Evolutionary conservation across 2,797 vertebrate species (phyloP).

Genomic region (Urosaurus nigricauda): DNA sequence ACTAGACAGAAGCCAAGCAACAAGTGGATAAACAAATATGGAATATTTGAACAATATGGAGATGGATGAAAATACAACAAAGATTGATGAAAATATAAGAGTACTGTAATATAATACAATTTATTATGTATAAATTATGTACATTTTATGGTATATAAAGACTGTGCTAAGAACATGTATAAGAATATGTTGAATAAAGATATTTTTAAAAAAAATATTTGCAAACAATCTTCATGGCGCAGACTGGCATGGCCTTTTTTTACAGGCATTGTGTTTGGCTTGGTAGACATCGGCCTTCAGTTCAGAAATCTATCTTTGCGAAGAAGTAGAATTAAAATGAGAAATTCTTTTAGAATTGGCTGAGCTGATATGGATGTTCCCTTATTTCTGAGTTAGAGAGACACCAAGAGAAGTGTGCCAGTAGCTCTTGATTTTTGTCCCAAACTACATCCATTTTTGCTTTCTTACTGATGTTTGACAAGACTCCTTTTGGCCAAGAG

Average conservation of each 20-base stretch:
- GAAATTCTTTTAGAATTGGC: not conserved
- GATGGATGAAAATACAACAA: too few relatives aligned
- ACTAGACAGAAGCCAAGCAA: too few relatives aligned
- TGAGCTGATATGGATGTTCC: not conserved
- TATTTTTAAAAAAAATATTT: not conserved
- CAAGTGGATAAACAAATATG: too few relatives aligned
- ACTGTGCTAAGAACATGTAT: too few relatives aligned
- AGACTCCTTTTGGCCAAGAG: not conserved
- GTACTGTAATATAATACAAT: too few relatives aligned
- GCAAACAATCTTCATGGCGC: not conserved
- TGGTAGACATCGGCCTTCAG: not conserved
- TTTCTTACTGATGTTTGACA: not conserved
- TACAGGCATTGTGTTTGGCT: not conserved
- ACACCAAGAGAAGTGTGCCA: not conserved
- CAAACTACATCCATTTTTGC: not conserved
- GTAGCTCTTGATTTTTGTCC: not conserved
- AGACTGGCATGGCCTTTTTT: not conserved
- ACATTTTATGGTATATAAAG: too few relatives aligned
- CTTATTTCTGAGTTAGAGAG: not conserved
- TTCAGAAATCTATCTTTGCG: not conserved
- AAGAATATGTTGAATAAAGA: too few relatives aligned
- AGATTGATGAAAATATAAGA: too few relatives aligned
- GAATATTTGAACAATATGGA: too few relatives aligned
- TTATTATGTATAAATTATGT: too few relatives aligned
- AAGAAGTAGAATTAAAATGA: not conserved